phyloP scores from a whole-genome alignment of 2,797 vertebrate species.

The Galago senegalensis region DNA sequence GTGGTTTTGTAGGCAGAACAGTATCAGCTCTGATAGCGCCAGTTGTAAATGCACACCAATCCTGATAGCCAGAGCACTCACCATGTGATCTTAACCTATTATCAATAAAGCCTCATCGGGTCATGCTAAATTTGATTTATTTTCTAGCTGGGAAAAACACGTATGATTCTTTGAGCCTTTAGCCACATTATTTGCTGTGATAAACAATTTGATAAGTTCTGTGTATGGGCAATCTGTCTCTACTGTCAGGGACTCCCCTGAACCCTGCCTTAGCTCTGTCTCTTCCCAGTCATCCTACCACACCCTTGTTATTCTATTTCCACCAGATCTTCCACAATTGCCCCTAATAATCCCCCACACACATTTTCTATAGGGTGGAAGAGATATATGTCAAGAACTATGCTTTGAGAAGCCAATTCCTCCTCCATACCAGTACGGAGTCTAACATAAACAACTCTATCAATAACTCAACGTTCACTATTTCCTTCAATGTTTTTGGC shows the following conservation, averaged over 20 bases:
- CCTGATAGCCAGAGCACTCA: neutral
- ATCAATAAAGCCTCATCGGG: neutral
- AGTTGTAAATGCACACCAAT: neutral
- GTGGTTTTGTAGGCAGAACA: neutral
- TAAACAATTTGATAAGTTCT: constrained; percentile 6
- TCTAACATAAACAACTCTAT: constrained; percentile 67
- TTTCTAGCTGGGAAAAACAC: constrained; percentile 13
- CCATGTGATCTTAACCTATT: neutral
- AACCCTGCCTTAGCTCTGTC: neutral
- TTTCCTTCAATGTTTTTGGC: constrained; percentile 82
- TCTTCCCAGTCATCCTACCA: neutral
- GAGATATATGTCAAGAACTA: neutral
- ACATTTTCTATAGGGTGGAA: neutral
- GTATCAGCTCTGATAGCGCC: neutral
- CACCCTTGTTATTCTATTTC: neutral
- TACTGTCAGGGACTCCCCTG: neutral
- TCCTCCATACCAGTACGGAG: neutral
- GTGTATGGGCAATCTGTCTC: neutral
- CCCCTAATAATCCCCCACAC: neutral
- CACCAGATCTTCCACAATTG: neutral
- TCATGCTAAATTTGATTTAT: constrained; percentile 40
- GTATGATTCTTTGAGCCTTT: neutral
- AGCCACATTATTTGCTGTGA: neutral
- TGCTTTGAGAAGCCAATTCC: neutral
- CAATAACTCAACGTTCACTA: constrained; percentile 84